Percentiles rank a stretch among this genome's conserved stretches.
Conservation (phyloP, 2,113 vertebrate genomes). For the Panthera tigris region DNA sequence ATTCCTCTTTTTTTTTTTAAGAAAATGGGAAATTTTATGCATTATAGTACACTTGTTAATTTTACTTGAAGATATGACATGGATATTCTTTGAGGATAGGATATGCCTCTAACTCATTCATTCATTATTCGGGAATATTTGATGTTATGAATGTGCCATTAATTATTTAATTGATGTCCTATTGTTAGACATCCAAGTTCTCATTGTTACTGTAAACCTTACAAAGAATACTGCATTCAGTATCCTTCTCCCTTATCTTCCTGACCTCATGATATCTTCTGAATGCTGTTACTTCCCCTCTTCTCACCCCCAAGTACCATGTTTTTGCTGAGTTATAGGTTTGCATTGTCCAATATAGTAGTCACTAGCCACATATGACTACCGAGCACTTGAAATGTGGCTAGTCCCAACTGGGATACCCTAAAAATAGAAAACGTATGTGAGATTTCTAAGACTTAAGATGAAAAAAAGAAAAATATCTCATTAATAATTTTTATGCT, state of each 20-base stretch:
- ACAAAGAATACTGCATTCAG: background rate
- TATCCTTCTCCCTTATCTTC: background rate
- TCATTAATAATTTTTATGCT: background rate
- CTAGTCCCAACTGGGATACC: background rate
- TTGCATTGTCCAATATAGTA: background rate
- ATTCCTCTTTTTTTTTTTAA: conserved; percentile 25
- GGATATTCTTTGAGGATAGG: background rate
- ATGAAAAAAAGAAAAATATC: background rate
- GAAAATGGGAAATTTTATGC: conserved; percentile 4
- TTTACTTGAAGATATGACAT: background rate
- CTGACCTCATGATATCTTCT: background rate
- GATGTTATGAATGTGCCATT: background rate
- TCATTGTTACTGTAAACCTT: background rate
- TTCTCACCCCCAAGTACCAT: background rate
- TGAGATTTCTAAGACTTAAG: background rate
- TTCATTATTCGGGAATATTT: background rate
- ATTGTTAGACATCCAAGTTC: background rate
- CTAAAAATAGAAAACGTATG: background rate
- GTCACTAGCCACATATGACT: background rate
- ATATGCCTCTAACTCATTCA: background rate
- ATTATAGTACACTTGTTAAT: background rate
- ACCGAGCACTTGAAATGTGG: background rate
- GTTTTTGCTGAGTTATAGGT: background rate
- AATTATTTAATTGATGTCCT: background rate
- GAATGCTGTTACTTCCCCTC: background rate